Conservation (phyloP, 1,140 invertebrate species). For the Drosophila willistoni region DNA sequence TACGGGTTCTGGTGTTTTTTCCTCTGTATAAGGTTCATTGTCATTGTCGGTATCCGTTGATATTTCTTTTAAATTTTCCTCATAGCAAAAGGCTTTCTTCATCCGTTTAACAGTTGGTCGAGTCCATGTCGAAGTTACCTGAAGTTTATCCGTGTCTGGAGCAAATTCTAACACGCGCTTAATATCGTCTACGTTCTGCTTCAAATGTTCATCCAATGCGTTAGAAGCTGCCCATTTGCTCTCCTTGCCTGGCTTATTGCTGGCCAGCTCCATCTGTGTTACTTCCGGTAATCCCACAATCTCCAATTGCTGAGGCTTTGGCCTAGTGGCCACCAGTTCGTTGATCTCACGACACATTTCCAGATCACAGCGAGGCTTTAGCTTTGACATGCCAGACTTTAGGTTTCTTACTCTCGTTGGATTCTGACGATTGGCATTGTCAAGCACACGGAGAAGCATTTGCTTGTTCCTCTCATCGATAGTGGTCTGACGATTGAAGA, state of each 20-base stretch:
- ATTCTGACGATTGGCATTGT: constrained; percentile 49
- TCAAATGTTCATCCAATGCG: constrained; percentile 28
- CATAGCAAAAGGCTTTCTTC: background rate
- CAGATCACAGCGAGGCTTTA: constrained; percentile 32
- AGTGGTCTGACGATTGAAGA: constrained; percentile 66
- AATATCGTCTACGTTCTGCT: constrained; percentile 33
- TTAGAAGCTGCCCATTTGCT: constrained; percentile 47
- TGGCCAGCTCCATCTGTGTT: constrained; percentile 39
- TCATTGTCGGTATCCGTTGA: constrained; percentile 19
- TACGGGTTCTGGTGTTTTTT: background rate
- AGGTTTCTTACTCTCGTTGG: background rate
- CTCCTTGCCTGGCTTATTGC: background rate
- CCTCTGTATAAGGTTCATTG: background rate
- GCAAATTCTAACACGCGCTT: constrained; percentile 46
- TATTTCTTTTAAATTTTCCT: background rate
- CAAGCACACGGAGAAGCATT: constrained; percentile 57
- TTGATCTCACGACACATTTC: constrained; percentile 31
- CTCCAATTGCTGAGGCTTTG: constrained; percentile 30
- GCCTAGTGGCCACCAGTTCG: constrained; percentile 43
- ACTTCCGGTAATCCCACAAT: constrained; percentile 59
- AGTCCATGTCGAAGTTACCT: constrained; percentile 29
- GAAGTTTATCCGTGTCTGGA: constrained; percentile 52
- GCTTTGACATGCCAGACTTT: background rate
- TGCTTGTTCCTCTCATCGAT: constrained; percentile 58
- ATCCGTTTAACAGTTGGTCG: background rate